Evolutionary conservation across 2,113 vertebrate genomes (phyloP), one percentile per base, ranked within the genome.

Genomic region (Coreoperca whiteheadi): DNA sequence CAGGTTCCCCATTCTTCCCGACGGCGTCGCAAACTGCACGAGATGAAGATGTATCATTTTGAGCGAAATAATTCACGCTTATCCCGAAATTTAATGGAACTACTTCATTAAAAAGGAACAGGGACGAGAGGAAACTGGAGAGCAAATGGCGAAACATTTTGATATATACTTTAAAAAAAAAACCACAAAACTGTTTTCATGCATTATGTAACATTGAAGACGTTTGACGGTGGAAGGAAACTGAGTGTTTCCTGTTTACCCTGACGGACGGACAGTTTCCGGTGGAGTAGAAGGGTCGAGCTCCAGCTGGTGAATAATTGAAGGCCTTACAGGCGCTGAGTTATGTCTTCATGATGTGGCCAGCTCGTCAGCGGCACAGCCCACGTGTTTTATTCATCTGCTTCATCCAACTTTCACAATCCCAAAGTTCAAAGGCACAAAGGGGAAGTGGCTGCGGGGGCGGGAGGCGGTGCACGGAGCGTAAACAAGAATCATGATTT

Each of bases 291-390:
- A 2, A 15, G 39, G n/a, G 69, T 53, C 51, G 56, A 37, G 70
- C 46, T 67, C 60, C 89, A 74, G 64, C 34, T 15, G 74, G 8
- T 92, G 80, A 91, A 92, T 90, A 86, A 91, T 86, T 82, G 34
- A 90, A 16, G 63, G 39, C 39, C 34, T 76, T 65, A 53, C 88
- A 81, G 74, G 41, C 8, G 25, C 18, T 16, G 65, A 21, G 74
- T 84, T 89, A 46, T 54, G 57, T n/a, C 64, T 71, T 63, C 79
- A 25, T 0, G 71, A 89, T 53, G 79, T 21, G 85, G 48, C 16
- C 57, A 23, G 71, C 63, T 69, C 68, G 6, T 37, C 50, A 6
- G 78, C 67, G 18, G 59, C 57, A 0, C 74, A 53, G 34, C 14
- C 4, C 0, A 9, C 74, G 83, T 88, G 53, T 85, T 92, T 92